These are phyloP conservation scores for Oriolus oriolus DNA, from an alignment of 2,113 vertebrate genomes.

Conservation along the genomic window DNA sequence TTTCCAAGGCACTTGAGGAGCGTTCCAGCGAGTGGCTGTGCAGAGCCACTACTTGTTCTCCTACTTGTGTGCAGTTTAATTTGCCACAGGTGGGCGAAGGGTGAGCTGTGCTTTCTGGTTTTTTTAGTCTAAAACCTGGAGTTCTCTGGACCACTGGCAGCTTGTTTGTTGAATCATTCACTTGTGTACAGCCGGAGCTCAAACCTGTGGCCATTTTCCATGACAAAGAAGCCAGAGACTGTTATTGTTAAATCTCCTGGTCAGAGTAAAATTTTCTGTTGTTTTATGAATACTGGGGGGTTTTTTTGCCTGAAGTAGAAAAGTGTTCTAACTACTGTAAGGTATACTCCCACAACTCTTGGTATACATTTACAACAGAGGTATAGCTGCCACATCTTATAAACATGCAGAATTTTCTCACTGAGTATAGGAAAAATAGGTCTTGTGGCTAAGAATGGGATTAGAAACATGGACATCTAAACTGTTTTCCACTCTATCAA, in stretches of 20 bases:
- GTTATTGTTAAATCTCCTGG: not conserved
- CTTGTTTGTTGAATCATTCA: not conserved
- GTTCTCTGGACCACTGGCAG: not conserved
- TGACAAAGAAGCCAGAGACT: not conserved
- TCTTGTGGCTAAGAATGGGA: not conserved
- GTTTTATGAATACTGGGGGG: not conserved
- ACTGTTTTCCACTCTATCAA: not conserved
- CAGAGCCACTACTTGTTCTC: not conserved
- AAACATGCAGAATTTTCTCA: not conserved
- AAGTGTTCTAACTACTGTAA: not conserved
- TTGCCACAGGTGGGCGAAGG: not conserved
- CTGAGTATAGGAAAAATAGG: not conserved
- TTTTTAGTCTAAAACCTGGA: not conserved
- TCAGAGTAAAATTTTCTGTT: not conserved
- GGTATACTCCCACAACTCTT: not conserved
- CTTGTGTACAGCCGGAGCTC: not conserved
- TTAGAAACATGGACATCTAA: not conserved
- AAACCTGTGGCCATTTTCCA: not conserved
- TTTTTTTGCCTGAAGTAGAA: not conserved
- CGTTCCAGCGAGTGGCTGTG: not conserved
- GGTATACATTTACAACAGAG: not conserved
- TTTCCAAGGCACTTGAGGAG: not conserved
- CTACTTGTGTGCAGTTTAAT: not conserved
- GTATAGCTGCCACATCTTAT: not conserved
- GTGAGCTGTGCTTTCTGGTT: not conserved